Percentiles rank a stretch among this genome's conserved stretches.
phyloP scores from a whole-genome alignment of 1,140 invertebrate genomes.

The Melanaphis sacchari region DNA sequence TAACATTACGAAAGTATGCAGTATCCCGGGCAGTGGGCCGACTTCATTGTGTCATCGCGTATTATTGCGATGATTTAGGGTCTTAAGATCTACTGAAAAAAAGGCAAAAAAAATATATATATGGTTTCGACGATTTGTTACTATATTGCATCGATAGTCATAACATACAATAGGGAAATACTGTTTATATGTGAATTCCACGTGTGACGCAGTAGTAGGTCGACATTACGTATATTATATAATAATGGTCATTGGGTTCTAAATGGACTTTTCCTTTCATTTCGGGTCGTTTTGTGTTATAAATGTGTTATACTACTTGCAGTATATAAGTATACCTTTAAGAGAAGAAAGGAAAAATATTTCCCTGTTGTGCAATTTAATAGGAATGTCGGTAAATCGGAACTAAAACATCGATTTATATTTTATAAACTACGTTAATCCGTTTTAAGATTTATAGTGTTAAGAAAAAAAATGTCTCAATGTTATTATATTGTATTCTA shows the following conservation, averaged over 20 bases:
- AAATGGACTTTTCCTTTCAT: conserved; percentile 55
- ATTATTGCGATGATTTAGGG: conserved; percentile 41
- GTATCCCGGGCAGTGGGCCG: not conserved
- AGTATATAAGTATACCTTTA: not conserved
- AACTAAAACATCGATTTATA: conserved; percentile 45
- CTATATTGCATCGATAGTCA: conserved; percentile 32
- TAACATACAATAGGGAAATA: conserved; percentile 38
- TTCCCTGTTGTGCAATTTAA: conserved; percentile 50
- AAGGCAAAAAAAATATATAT: not conserved
- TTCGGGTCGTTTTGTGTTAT: conserved; percentile 8
- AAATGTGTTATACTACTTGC: conserved; percentile 5
- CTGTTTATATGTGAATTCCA: conserved; percentile 31
- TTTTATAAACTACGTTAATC: conserved; percentile 23
- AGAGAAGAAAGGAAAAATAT: not conserved
- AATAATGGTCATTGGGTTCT: conserved; percentile 19
- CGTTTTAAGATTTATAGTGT: conserved; percentile 42
- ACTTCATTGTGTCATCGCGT: conserved; percentile 41
- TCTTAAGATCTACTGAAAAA: conserved; percentile 19
- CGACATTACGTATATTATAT: conserved; percentile 37
- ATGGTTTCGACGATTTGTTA: conserved; percentile 35
- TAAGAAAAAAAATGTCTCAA: not conserved
- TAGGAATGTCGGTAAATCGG: conserved; percentile 20
- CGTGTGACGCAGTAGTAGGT: conserved; percentile 31
- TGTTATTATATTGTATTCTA: not conserved
- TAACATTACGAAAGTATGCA: not conserved